Evolutionary conservation across 2,113 vertebrate genomes (phyloP).

Genomic region (Mormoops blainvillei): DNA sequence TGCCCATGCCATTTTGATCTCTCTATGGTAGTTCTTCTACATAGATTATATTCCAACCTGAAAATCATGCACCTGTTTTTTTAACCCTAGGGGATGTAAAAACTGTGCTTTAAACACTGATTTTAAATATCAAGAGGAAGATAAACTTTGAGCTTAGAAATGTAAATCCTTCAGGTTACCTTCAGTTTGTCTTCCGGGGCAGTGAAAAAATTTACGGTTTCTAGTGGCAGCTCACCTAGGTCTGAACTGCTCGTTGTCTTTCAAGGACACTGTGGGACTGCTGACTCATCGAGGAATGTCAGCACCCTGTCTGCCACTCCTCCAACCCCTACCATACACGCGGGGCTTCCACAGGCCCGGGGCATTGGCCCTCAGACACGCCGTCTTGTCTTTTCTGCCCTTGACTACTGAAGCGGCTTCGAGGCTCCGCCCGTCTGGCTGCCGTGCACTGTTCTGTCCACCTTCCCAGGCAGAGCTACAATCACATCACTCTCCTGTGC

Average conservation of each 20-base stretch:
- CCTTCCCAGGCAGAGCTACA: neutral
- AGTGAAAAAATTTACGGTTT: neutral
- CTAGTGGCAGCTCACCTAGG: neutral
- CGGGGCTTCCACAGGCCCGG: neutral
- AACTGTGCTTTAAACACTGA: neutral
- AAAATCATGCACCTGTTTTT: neutral
- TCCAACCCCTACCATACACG: too few relatives aligned
- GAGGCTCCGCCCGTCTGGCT: neutral
- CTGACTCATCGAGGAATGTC: neutral
- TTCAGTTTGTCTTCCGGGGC: neutral
- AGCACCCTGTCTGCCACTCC: neutral
- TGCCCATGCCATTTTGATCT: neutral
- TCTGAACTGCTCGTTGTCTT: neutral
- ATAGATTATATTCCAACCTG: neutral
- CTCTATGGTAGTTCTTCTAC: neutral
- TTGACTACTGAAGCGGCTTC: neutral
- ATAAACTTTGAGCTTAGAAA: neutral
- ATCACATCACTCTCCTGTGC: neutral
- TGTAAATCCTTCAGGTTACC: neutral
- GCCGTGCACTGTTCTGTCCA: neutral
- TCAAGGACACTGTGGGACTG: neutral
- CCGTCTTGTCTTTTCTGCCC: neutral
- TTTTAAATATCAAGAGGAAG: neutral
- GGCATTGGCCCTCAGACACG: neutral
- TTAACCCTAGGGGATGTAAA: neutral